Evolutionary conservation across 2,888 invertebrate species (phyloP), one percentile per base, ranked within the genome.

Genomic region (Trachelus stipa): DNA sequence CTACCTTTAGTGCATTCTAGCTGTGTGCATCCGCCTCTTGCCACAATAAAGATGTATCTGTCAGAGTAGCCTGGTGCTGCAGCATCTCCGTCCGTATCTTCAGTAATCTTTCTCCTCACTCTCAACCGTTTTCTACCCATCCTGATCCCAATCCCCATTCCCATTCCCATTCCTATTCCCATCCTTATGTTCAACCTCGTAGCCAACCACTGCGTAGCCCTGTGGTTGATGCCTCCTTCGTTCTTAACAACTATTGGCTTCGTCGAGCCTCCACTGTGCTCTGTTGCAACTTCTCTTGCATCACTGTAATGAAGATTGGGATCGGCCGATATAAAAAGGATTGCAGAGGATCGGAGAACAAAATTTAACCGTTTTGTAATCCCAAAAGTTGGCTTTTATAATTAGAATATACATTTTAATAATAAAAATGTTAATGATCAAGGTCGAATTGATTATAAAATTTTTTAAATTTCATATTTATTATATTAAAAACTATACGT

Each of bases 31-130:
- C 74, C 15, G 73, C 34, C 79, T 79, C 69, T 69, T 74, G 79
- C 69, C 75, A 81, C 81, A 82, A 85, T 85, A 83, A 85, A 85
- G 85, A 85, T 82, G 84, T 83, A 85, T 85, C 83, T 81, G 83
- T 84, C 83, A 81, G 83, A 82, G 81, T 75, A 73, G 77, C 68
- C 80, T 76, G 80, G 80, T 81, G 81, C 76, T 76, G 79, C 79
- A 74, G 73, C 79, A 76, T 79, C 73, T 73, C 74, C 76, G 73
- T 80, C 69, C 79, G 76, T 81, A 79, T 81, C 81, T 79, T 35
- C 78, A 40, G 69, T 73, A 34, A 78, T 79, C 77, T 76, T 68
- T 74, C 34, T 69, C 56, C 69, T 68, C 77, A 76, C 76, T 78
- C 73, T 75, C 68, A n/a, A 71, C 40, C 75, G 73, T 76, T 73